Percentiles rank a stretch among this genome's conserved stretches.
These are phyloP conservation scores for Drosophila mercatorum DNA, from an alignment of 2,888 invertebrate genomes.

Conservation along the genomic window DNA sequence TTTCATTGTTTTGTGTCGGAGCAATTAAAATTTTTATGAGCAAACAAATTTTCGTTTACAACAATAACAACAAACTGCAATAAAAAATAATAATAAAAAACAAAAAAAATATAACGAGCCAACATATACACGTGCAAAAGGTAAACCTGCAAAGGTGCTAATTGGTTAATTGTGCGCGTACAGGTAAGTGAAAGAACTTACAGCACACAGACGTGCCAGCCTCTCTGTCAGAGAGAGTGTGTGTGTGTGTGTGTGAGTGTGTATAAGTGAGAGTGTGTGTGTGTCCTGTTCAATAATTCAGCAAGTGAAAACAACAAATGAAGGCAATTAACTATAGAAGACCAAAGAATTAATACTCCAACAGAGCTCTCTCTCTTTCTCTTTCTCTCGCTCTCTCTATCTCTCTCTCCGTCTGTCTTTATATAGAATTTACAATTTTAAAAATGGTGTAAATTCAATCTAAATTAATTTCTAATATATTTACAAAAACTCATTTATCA, in stretches of 20 bases:
- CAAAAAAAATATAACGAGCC: slow-evolving; percentile 39
- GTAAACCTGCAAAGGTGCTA: slow-evolving; percentile 61
- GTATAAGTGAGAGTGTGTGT: slow-evolving; percentile 1
- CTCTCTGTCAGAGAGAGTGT: background rate
- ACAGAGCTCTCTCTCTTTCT: background rate
- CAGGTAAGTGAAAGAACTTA: slow-evolving; percentile 26
- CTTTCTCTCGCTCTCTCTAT: too few species aligned
- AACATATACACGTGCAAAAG: slow-evolving; percentile 21
- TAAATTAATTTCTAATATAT: background rate
- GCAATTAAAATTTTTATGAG: slow-evolving; percentile 80
- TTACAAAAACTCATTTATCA: background rate
- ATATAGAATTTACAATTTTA: background rate
- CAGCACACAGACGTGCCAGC: background rate
- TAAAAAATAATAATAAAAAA: slow-evolving; percentile 62
- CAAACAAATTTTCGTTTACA: slow-evolving; percentile 75
- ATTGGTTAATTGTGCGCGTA: slow-evolving; percentile 70
- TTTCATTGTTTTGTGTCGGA: slow-evolving; percentile 67
- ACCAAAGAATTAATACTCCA: background rate
- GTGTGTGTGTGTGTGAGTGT: background rate
- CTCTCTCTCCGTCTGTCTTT: too few species aligned
- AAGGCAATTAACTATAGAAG: background rate
- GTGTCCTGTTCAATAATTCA: slow-evolving; percentile 52
- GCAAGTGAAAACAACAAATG: slow-evolving; percentile 24
- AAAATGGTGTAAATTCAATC: background rate
- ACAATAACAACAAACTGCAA: slow-evolving; percentile 63